phyloP scores from a whole-genome alignment of 2,888 invertebrate genomes.

The Dynastes maya region DNA sequence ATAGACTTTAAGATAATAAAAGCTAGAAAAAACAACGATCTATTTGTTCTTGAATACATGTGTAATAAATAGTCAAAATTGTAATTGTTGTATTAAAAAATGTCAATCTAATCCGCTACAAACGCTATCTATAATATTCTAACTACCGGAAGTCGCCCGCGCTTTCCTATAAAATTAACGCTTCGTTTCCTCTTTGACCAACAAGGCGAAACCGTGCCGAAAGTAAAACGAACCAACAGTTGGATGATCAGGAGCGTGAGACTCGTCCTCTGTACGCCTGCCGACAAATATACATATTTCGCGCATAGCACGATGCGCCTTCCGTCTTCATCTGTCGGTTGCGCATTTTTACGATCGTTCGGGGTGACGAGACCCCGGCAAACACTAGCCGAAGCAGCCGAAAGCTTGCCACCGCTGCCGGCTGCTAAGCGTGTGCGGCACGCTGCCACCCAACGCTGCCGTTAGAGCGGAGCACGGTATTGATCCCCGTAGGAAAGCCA shows the following conservation, averaged over 20 bases:
- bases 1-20: too few relatives aligned
- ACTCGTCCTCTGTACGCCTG: neutral
- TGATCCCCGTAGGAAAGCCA: slow-evolving; percentile 54
- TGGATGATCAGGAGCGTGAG: neutral
- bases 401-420: too few relatives aligned
- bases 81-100: too few relatives aligned
- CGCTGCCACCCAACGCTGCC: slow-evolving; percentile 27
- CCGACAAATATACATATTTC: too few relatives aligned
- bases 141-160: slow-evolving; percentile 12
- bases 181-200: neutral
- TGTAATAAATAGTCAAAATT: neutral
- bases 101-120: neutral
- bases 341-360: slow-evolving; percentile 50
- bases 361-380: slow-evolving; percentile 38
- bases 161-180: slow-evolving; percentile 12
- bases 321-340: slow-evolving; percentile 42
- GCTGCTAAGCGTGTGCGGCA: slow-evolving; percentile 17
- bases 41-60: too few relatives aligned
- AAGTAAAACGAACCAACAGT: slow-evolving; percentile 8
- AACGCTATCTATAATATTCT: slow-evolving; percentile 2
- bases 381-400: neutral
- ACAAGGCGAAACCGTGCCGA: slow-evolving; percentile 6
- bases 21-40: too few relatives aligned
- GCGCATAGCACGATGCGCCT: neutral
- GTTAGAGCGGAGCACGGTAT: slow-evolving; percentile 49